These are phyloP conservation scores for Chrysochloris asiatica DNA, from an alignment of 2,113 vertebrate genomes.

Conservation along the genomic window DNA sequence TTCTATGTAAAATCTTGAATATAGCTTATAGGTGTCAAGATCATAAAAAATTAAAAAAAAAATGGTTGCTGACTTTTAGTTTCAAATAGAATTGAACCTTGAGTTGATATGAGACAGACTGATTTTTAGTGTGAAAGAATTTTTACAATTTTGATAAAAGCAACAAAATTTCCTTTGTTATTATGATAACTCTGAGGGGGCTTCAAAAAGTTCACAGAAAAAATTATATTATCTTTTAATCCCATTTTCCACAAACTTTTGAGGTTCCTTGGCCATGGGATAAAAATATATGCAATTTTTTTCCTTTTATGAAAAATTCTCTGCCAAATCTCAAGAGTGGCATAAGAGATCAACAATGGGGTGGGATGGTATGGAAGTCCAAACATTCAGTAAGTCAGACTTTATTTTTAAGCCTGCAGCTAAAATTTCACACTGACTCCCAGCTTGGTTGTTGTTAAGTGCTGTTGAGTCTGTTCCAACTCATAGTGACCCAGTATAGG, in stretches of 20 bases:
- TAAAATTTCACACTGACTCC: not conserved
- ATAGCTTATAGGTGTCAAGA: conserved; percentile 77
- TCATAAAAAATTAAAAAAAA: conserved; percentile 54
- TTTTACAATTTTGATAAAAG: conserved; percentile 53
- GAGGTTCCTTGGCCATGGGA: not conserved
- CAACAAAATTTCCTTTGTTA: conserved; percentile 34
- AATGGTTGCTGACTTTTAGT: conserved; percentile 51
- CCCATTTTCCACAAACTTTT: not conserved
- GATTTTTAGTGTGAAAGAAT: conserved; percentile 48
- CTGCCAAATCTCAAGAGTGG: not conserved
- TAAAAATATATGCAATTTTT: conserved; percentile 8
- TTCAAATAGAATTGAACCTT: conserved; percentile 59
- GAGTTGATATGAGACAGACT: not conserved
- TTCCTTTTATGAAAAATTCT: conserved; percentile 16
- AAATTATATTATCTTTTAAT: no score
- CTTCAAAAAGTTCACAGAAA: no score
- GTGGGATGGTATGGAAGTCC: not conserved
- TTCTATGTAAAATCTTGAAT: conserved; percentile 84
- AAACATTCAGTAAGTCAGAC: not conserved
- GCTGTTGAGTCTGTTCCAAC: no score
- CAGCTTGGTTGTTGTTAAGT: no score
- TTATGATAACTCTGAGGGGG: not conserved
- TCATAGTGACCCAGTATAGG: no score
- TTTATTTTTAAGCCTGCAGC: conserved; percentile 29
- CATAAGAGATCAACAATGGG: not conserved